phyloP scores from a whole-genome alignment of 2,888 invertebrate species.

The Aethes cnicana region DNA sequence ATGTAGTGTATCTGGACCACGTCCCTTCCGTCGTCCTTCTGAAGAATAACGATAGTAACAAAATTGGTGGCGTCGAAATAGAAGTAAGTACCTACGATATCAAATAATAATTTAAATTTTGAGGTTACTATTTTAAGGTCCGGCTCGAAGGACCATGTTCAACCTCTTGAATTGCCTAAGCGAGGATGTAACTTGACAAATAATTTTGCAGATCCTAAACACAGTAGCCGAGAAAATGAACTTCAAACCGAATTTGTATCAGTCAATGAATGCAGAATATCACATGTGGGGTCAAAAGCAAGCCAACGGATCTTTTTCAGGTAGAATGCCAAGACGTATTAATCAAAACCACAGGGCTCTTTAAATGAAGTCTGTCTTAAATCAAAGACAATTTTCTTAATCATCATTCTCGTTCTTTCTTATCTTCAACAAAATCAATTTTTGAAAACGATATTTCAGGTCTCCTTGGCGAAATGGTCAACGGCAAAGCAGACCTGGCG shows the following conservation, averaged over 20 bases:
- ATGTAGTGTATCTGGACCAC: conserved; percentile 86
- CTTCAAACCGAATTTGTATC: conserved; percentile 86
- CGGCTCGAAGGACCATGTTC: conserved; percentile 3
- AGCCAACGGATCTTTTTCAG: conserved; percentile 86
- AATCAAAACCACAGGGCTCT: too few relatives aligned
- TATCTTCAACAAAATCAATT: too few relatives aligned
- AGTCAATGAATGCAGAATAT: conserved; percentile 80
- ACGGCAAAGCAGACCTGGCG: conserved; percentile 86
- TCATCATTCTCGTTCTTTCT: too few relatives aligned
- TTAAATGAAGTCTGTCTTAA: background rate
- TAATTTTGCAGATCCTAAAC: conserved; percentile 82
- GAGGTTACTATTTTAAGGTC: background rate
- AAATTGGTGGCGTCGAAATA: conserved; percentile 85
- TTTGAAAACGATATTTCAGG: too few relatives aligned
- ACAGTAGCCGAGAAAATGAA: conserved; percentile 87
- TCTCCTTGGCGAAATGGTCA: conserved; percentile 87
- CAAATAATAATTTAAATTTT: background rate
- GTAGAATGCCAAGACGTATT: conserved; percentile 55
- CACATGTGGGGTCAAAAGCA: conserved; percentile 87
- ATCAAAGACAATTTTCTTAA: too few relatives aligned
- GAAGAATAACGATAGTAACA: conserved; percentile 60
- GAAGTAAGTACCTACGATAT: conserved; percentile 84
- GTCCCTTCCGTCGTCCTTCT: conserved; percentile 84
- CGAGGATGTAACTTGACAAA: too few relatives aligned
- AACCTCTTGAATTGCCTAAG: too few relatives aligned